Conservation (phyloP, 2,888 invertebrate species). For the Clostera curtula region DNA sequence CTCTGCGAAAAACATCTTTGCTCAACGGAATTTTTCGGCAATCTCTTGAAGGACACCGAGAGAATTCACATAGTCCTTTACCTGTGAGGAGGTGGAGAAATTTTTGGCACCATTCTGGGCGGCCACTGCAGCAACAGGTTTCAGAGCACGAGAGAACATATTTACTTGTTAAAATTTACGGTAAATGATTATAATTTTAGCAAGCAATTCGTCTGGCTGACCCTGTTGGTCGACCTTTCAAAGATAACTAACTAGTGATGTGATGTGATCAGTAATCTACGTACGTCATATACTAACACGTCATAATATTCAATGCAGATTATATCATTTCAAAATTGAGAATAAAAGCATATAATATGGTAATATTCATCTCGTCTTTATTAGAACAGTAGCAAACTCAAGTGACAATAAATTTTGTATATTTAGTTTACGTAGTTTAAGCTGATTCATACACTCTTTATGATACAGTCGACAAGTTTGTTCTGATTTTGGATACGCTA, state of each 20-base stretch:
- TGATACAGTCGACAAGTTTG: too few relatives aligned
- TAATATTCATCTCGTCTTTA: too few relatives aligned
- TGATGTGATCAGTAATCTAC: background rate
- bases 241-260: conserved; percentile 2
- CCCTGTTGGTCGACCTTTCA: conserved; percentile 47
- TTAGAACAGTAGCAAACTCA: too few relatives aligned
- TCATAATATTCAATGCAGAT: background rate
- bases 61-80: conserved; percentile 24
- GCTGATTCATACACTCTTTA: too few relatives aligned
- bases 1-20: conserved; percentile 63
- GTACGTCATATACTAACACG: background rate
- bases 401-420: too few relatives aligned
- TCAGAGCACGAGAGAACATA: conserved; percentile 79
- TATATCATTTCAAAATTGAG: too few relatives aligned
- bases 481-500: too few relatives aligned
- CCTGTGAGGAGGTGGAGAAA: conserved; percentile 76
- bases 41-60: background rate
- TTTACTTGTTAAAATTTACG: conserved; percentile 25
- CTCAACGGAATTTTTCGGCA: conserved; percentile 1
- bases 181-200: conserved; percentile 15
- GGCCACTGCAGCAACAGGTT: conserved; percentile 63
- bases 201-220: conserved; percentile 34
- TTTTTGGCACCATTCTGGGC: conserved; percentile 74
- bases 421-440: too few relatives aligned
- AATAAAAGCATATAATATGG: too few relatives aligned